A percentile compares a stretch with the other conserved stretches of the same genome.
phyloP scores from a whole-genome alignment of 2,113 vertebrate species.

The Cariama cristata region DNA sequence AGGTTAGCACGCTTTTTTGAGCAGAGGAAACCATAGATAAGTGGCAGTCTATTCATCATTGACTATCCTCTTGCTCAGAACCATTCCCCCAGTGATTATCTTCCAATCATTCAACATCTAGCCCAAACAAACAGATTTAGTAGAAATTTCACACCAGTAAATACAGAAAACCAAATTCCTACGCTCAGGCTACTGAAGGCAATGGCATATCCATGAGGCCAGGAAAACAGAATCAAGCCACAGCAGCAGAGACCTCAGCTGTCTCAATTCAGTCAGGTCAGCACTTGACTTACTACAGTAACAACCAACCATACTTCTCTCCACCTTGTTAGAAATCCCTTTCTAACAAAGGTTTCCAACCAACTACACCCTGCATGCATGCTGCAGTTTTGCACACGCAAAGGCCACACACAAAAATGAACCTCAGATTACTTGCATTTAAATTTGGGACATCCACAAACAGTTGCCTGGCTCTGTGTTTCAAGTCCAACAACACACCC shows the following conservation, averaged over 20 bases:
- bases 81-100: not conserved
- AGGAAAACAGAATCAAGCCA: not conserved
- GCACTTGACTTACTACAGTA: not conserved
- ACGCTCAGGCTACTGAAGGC: rapidly evolving
- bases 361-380: rapidly evolving
- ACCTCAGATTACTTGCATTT: rapidly evolving
- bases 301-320: not conserved
- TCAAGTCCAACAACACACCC: not conserved
- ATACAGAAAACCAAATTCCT: not conserved
- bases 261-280: not conserved
- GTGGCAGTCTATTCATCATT: not conserved
- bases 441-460: not conserved
- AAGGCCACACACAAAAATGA: rapidly evolving
- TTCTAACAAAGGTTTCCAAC: not conserved
- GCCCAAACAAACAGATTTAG: not conserved
- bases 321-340: not conserved
- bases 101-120: not conserved
- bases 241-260: not conserved
- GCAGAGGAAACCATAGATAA: not conserved
- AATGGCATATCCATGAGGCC: not conserved
- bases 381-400: not conserved
- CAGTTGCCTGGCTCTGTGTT: not conserved
- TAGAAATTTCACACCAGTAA: not conserved
- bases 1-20: rapidly evolving
- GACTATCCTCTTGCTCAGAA: not conserved